Base-by-base conservation (phyloP, 2,888 invertebrate species). In the Hartigia nigra region DNA sequence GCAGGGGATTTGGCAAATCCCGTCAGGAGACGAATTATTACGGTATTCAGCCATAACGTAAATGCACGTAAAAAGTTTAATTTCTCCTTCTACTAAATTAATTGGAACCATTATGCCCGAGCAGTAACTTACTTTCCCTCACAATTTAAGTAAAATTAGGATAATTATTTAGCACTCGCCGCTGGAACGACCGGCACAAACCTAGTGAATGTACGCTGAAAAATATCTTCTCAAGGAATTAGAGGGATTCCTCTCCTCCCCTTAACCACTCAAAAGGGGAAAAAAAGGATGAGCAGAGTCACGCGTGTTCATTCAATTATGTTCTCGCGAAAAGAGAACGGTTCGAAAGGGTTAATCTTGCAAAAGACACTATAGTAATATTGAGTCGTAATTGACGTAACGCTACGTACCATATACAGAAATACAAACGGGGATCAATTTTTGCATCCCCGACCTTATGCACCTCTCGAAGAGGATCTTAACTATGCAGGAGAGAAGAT, bases 41-140 rank as follows among this genome's bases (percentile, higher is more conserved):
- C 81, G 74, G 77, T 36, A 76, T 79, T 79, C 76, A 76, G 78
- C 70, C 80, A 76, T 83, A 75, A 76, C 75, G 75, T 76, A 79
- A 82, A 79, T 78, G 69, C 77, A 69, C 39, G 69, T 70, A 84
- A 83, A 85, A 84, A 84, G 77, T 86, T 84, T 86, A 82, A 86
- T 86, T 84, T 85, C 84, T 83, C 79, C 77, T 72, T 83, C 79
- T 76, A 85, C 84, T 86, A 86, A 87, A 88, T 88, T 86, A 86
- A 83, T 79, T 81, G 31, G 79, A 80, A 79, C 81, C 83, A 83
- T 83, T 80, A 83, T 79, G 75, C 79, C 75, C 34, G 12, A 69
- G 72, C 70, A 32, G 80, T 80, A 81, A 84, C 82, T 84, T 80
- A 83, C 80, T 77, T 76, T 78, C 72, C 75, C 77, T 31, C 69